phyloP scores from a whole-genome alignment of 2,888 invertebrate species.

The Eupithecia vulgata region DNA sequence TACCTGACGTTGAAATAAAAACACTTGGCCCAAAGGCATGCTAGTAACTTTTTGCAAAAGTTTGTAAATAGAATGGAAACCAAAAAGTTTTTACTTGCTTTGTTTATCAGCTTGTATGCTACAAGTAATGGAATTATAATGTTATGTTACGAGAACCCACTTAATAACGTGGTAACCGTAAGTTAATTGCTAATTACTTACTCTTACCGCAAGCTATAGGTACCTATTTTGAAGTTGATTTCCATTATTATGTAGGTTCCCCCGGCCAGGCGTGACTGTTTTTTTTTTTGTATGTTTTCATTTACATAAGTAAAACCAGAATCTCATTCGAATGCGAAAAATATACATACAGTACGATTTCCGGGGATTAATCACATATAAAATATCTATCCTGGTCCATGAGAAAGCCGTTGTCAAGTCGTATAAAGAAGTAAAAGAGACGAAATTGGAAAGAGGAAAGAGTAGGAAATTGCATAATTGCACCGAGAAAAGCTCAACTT shows the following conservation, averaged over 20 bases:
- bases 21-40: background rate
- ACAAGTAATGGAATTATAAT: background rate
- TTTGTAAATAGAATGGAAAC: background rate
- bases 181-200: background rate
- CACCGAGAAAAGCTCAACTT: too few species aligned
- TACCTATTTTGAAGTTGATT: background rate
- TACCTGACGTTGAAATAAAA: background rate
- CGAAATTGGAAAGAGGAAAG: too few species aligned
- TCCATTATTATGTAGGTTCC: background rate
- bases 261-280: background rate
- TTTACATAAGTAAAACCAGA: background rate
- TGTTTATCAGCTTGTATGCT: background rate
- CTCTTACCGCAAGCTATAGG: too few species aligned
- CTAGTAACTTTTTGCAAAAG: background rate
- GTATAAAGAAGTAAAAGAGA: too few species aligned
- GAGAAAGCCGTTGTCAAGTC: too few species aligned
- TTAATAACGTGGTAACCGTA: background rate
- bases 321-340: background rate
- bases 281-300: too few species aligned
- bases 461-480: too few species aligned
- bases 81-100: slow-evolving; percentile 6
- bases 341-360: background rate
- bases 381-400: too few species aligned
- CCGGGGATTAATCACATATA: too few species aligned
- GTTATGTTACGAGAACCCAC: too few species aligned